Evolutionary conservation across 92 coral and sea anemone genomes (phyloP).

Genomic region (Siderastrea siderea): DNA sequence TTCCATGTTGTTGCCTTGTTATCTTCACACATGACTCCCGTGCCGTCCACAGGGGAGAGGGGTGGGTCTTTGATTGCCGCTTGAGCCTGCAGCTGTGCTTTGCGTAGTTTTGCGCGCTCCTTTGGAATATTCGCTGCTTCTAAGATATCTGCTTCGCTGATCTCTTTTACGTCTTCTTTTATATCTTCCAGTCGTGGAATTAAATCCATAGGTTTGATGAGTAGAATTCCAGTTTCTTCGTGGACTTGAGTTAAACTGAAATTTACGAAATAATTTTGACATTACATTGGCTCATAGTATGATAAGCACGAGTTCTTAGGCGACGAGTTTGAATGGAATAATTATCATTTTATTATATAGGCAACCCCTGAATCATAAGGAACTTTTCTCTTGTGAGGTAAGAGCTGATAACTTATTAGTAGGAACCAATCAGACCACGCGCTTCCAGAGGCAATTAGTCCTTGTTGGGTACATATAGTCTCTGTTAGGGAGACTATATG

Average conservation of each 20-base stretch:
- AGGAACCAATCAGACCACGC: too few species aligned
- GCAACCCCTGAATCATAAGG: too few species aligned
- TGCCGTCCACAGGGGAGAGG: slow-evolving; percentile 61
- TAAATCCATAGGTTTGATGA: slow-evolving; percentile 73
- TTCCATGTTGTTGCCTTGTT: slow-evolving; percentile 54
- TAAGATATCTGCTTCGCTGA: slow-evolving; percentile 25
- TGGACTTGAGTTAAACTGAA: slow-evolving; percentile 80
- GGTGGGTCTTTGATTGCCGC: slow-evolving; percentile 16
- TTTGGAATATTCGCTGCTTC: slow-evolving; percentile 58
- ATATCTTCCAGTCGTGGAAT: slow-evolving; percentile 61
- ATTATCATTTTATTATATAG: too few species aligned
- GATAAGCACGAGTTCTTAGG: too few species aligned
- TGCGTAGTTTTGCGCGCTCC: slow-evolving; percentile 46
- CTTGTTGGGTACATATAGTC: too few species aligned
- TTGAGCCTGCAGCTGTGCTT: slow-evolving; percentile 24
- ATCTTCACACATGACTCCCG: slow-evolving; percentile 22
- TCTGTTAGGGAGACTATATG: too few species aligned
- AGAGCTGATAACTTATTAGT: too few species aligned
- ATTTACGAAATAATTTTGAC: background rate
- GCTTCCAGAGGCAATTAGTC: too few species aligned
- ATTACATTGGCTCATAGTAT: too few species aligned
- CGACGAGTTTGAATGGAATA: too few species aligned
- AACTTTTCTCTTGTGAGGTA: too few species aligned
- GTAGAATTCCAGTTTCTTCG: slow-evolving; percentile 79
- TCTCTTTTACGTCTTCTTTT: slow-evolving; percentile 33